A percentile compares a stretch with the other conserved stretches of the same genome.
These are phyloP conservation scores for Parnassius orleans DNA, from an alignment of 2,888 invertebrate species.

Conservation along the genomic window DNA sequence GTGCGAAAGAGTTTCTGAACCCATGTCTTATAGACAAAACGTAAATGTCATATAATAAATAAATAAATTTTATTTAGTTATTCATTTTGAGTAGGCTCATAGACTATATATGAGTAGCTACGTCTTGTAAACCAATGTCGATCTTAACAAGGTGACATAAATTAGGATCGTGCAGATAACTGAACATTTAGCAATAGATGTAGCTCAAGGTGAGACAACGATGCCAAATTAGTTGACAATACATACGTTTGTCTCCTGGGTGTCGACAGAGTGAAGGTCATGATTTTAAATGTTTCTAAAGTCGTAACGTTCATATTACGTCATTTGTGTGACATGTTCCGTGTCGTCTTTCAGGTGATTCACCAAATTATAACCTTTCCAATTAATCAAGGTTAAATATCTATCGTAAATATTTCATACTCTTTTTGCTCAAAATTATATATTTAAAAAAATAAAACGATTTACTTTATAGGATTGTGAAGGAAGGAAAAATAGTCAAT, in stretches of 20 bases:
- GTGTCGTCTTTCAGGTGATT: background rate
- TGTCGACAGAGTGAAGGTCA: conserved; percentile 14
- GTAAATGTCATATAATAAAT: too few species aligned
- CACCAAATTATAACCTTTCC: too few species aligned
- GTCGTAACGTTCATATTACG: background rate
- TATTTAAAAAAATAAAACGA: too few species aligned
- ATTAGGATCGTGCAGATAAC: conserved; percentile 52
- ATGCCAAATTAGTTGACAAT: conserved; percentile 57
- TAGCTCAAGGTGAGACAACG: conserved; percentile 56
- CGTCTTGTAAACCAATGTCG: conserved; percentile 7
- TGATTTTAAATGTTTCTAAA: background rate
- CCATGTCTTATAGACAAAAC: too few species aligned
- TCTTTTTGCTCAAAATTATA: too few species aligned
- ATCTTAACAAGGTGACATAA: conserved; percentile 50
- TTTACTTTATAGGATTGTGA: too few species aligned
- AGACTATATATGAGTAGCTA: background rate
- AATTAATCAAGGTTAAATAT: too few species aligned
- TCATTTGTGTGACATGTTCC: conserved; percentile 2
- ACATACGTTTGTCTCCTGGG: conserved; percentile 11
- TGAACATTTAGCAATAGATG: conserved; percentile 39
- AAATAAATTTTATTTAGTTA: too few species aligned
- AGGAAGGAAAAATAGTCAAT: too few species aligned
- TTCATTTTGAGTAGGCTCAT: too few species aligned
- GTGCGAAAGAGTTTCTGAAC: too few species aligned
- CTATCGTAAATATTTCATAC: too few species aligned